These are phyloP conservation scores for Thripadectes ignobilis DNA, from an alignment of 2,797 vertebrate genomes.

Conservation along the genomic window DNA sequence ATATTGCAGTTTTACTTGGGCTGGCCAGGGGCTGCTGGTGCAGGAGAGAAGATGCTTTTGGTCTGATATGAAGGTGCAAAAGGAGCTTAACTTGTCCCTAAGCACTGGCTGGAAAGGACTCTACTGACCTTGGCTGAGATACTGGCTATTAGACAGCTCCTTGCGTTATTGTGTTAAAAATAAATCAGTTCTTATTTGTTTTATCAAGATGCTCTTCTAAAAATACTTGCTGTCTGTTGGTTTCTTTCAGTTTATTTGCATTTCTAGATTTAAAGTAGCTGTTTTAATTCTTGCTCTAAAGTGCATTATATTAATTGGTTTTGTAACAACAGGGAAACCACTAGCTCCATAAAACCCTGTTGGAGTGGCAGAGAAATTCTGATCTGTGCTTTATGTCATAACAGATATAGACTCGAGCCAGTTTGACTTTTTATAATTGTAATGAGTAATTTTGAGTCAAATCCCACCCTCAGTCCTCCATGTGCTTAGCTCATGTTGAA, in stretches of 20 bases:
- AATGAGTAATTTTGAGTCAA: not conserved
- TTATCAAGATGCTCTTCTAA: not conserved
- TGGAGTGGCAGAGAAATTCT: not conserved
- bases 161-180: not conserved
- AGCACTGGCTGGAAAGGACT: not conserved
- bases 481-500: not conserved
- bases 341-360: not conserved
- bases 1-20: not conserved
- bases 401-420: not conserved
- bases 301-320: not conserved
- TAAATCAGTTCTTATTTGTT: not conserved
- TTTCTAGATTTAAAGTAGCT: not conserved
- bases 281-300: not conserved
- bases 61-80: not conserved
- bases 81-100: not conserved
- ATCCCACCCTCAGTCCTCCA: constrained; percentile 15
- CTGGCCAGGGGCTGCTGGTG: not conserved
- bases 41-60: not conserved
- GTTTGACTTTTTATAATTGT: not conserved
- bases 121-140: not conserved
- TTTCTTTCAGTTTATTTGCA: not conserved
- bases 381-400: not conserved
- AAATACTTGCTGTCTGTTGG: not conserved
- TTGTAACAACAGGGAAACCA: not conserved
- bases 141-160: not conserved